Conservation (phyloP, 2,797 vertebrate species). For the Staurois parvus region DNA sequence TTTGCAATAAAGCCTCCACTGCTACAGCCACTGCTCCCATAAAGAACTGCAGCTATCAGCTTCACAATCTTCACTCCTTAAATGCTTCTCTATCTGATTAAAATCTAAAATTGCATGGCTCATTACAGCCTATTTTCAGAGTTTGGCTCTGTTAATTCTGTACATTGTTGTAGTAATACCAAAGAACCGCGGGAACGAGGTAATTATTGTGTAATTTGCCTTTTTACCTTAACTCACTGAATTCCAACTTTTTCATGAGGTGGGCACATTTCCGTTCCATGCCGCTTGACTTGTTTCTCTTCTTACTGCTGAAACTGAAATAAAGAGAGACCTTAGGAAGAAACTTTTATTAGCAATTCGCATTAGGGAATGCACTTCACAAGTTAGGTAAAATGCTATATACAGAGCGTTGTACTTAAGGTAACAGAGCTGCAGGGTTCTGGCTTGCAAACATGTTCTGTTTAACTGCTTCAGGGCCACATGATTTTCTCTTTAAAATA, state of each 20-base stretch:
- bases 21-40: constrained; percentile 4
- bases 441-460: neutral
- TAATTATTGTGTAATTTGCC: constrained; percentile 52
- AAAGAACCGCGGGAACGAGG: constrained; percentile 38
- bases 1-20: constrained; percentile 73
- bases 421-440: neutral
- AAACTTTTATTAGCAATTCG: constrained; percentile 21
- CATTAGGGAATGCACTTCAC: neutral
- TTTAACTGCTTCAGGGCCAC: too few species aligned
- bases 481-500: too few species aligned
- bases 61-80: constrained; percentile 38
- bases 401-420: neutral
- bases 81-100: constrained; percentile 50
- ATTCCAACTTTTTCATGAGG: constrained; percentile 39
- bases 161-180: constrained; percentile 42
- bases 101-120: constrained; percentile 51
- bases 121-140: constrained; percentile 52
- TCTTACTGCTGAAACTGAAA: constrained; percentile 16
- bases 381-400: constrained; percentile 28
- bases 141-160: constrained; percentile 57
- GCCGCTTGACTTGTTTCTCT: constrained; percentile 31
- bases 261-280: constrained; percentile 25
- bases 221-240: constrained; percentile 33
- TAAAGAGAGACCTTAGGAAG: constrained; percentile 35
- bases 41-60: constrained; percentile 29